Conservation (phyloP, 2,797 vertebrate genomes). For the Lepilemur ruficaudatus region DNA sequence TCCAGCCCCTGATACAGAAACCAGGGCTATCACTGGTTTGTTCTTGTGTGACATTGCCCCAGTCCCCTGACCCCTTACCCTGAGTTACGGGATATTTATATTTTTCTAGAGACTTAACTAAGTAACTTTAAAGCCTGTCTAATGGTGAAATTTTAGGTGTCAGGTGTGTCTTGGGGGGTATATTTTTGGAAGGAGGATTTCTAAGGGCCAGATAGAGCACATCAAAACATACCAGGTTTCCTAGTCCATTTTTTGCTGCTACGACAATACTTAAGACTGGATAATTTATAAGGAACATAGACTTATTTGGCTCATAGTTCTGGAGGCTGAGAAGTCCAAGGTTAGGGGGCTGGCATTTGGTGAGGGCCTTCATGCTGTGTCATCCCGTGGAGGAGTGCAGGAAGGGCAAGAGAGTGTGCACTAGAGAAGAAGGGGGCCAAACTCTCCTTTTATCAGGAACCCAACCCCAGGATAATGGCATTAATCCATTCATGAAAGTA, state of each 20-base stretch:
- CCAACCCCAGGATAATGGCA: neutral
- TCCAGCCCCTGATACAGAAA: neutral
- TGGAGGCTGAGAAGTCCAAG: neutral
- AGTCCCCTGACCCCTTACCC: neutral
- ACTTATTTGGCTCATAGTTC: neutral
- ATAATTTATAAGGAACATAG: neutral
- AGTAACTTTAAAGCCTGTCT: neutral
- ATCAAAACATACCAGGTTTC: neutral
- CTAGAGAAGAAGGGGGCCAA: neutral
- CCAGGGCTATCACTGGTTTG: neutral
- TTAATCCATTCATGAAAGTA: neutral
- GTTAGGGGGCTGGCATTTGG: neutral
- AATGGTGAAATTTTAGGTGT: conserved; percentile 9
- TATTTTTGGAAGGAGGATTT: conserved; percentile 32
- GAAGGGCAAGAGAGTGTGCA: neutral
- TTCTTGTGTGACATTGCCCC: neutral
- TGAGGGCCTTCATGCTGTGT: neutral
- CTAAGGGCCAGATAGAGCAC: neutral
- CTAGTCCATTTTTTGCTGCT: neutral
- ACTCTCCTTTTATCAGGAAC: neutral
- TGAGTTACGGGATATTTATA: neutral
- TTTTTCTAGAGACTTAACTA: neutral
- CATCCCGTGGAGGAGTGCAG: neutral
- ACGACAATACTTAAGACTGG: neutral
- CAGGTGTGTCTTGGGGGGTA: neutral